A percentile compares a stretch with the other conserved stretches of the same genome.
These are phyloP conservation scores for Aleiodes alternator DNA, from an alignment of 2,888 invertebrate genomes.

Conservation along the genomic window DNA sequence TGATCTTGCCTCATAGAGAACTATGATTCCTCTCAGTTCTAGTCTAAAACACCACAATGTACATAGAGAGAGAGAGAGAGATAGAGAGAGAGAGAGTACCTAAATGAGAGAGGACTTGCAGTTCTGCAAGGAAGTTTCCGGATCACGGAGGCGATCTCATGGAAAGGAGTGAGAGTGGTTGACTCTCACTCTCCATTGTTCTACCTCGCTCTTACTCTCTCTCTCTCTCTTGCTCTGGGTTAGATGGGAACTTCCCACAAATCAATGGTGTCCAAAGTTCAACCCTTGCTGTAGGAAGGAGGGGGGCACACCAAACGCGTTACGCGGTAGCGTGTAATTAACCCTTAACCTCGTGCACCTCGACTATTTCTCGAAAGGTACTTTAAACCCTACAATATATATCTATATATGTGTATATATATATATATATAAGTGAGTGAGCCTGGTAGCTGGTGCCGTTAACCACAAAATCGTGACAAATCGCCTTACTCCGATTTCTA, in stretches of 20 bases:
- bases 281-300: conserved; percentile 56
- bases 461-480: conserved; percentile 55
- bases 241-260: conserved; percentile 59
- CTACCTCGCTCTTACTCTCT: no score
- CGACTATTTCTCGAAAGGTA: conserved; percentile 64
- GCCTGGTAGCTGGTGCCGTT: conserved; percentile 1
- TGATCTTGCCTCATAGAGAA: background rate
- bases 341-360: conserved; percentile 62
- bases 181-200: conserved; percentile 38
- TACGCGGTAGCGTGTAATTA: conserved; percentile 68
- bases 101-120: conserved; percentile 41
- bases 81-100: background rate
- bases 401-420: background rate
- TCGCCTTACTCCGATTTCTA: conserved; percentile 43
- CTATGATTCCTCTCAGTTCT: conserved; percentile 18
- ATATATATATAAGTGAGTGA: background rate
- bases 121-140: conserved; percentile 45
- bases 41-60: conserved; percentile 30
- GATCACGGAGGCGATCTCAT: conserved; percentile 45
- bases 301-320: conserved; percentile 54
- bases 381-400: conserved; percentile 33
- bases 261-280: conserved; percentile 71
- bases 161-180: conserved; percentile 34
- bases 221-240: conserved; percentile 31
- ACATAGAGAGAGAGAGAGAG: background rate